Percentiles rank a stretch among this genome's conserved stretches.
phyloP scores from a whole-genome alignment of 2,797 vertebrate species.

The Linurgus olivaceus region DNA sequence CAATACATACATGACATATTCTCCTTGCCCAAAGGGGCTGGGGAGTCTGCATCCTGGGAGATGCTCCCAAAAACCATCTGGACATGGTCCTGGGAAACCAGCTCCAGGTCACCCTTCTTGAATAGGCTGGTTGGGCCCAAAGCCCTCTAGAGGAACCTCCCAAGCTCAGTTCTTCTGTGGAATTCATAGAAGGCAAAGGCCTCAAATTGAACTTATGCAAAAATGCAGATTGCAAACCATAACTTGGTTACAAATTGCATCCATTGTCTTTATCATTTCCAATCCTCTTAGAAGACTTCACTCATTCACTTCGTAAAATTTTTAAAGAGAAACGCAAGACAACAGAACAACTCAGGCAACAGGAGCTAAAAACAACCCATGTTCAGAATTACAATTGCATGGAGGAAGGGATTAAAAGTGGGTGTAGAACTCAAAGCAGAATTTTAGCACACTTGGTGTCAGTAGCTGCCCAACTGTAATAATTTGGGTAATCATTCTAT shows the following conservation, averaged over 20 bases:
- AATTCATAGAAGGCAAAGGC: background rate
- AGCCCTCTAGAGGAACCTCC: background rate
- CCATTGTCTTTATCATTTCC: background rate
- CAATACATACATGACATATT: background rate
- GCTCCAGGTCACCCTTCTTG: background rate
- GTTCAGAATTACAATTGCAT: background rate
- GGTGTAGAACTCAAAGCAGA: background rate
- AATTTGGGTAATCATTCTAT: background rate
- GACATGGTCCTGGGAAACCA: background rate
- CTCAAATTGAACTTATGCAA: background rate
- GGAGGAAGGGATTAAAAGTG: background rate
- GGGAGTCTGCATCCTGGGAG: background rate
- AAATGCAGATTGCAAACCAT: background rate
- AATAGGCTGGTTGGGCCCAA: background rate
- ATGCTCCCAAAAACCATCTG: background rate
- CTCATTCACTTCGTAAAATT: background rate
- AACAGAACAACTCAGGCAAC: background rate
- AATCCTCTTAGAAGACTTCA: background rate
- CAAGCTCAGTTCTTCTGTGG: background rate
- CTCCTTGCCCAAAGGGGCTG: background rate
- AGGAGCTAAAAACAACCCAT: background rate
- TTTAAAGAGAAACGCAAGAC: background rate
- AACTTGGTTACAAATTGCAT: background rate
- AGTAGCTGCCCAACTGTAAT: background rate
- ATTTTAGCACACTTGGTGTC: accelerated